Evolutionary conservation across 2,888 invertebrate genomes (phyloP).

Genomic region (Luffia ferchaultella): DNA sequence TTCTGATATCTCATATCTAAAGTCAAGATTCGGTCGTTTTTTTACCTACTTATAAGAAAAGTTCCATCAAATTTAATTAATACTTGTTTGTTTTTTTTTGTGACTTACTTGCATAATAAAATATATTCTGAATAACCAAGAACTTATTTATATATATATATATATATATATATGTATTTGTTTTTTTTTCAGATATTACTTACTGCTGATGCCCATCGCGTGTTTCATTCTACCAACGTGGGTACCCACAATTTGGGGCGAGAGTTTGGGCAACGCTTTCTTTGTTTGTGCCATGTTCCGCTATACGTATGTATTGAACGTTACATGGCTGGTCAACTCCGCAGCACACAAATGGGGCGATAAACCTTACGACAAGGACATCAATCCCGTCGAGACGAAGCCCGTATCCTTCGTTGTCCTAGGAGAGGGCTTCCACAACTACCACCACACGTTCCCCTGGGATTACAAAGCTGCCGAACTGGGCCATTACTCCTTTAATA

Average conservation of each 20-base stretch:
- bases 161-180: too few species aligned
- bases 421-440: constrained; percentile 89
- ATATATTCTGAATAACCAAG: too few species aligned
- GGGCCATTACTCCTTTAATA: constrained; percentile 5
- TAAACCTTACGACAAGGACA: constrained; percentile 77
- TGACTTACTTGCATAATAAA: too few species aligned
- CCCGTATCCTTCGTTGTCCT: constrained; percentile 72
- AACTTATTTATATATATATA: too few species aligned
- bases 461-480: constrained; percentile 75
- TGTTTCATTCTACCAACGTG: constrained; percentile 82
- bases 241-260: constrained; percentile 81
- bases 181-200: constrained; percentile 69
- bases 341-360: constrained; percentile 85
- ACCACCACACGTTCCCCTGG: constrained; percentile 87
- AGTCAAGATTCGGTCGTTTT: too few species aligned
- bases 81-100: too few species aligned
- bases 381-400: constrained; percentile 77
- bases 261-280: constrained; percentile 72
- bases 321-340: constrained; percentile 91
- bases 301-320: constrained; percentile 81
- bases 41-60: too few species aligned
- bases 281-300: constrained; percentile 77
- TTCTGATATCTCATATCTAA: too few species aligned
- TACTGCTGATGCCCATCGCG: constrained; percentile 74
- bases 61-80: too few species aligned